Percentiles rank a stretch among this genome's conserved stretches.
phyloP scores from a whole-genome alignment of 1,140 invertebrate species.

The Anastrepha obliqua region DNA sequence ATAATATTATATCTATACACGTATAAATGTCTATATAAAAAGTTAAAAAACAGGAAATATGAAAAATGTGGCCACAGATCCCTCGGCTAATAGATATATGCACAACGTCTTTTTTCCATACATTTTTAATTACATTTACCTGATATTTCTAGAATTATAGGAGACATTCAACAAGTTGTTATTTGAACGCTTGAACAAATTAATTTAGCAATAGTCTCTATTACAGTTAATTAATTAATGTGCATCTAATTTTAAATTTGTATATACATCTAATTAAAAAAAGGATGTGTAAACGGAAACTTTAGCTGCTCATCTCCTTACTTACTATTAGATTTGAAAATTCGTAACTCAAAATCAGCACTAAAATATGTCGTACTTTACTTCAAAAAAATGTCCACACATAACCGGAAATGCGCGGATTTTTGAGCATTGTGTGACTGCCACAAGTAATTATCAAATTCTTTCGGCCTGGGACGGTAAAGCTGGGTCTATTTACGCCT shows the following conservation, averaged over 20 bases:
- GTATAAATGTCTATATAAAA: background rate
- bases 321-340: too few species aligned
- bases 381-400: background rate
- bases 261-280: background rate
- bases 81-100: background rate
- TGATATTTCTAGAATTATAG: background rate
- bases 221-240: constrained; percentile 10
- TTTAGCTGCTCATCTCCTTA: too few species aligned
- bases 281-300: too few species aligned
- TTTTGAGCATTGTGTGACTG: background rate
- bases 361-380: background rate
- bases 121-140: background rate
- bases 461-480: background rate
- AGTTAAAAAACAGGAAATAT: background rate
- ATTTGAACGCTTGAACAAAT: background rate
- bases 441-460: background rate
- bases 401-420: background rate
- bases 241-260: background rate
- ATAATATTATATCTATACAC: background rate
- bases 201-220: background rate
- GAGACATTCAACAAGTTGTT: constrained; percentile 25
- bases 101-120: background rate
- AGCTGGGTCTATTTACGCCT: background rate
- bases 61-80: background rate
- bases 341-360: too few species aligned